phyloP scores from a whole-genome alignment of 2,113 vertebrate species.

The Protomyctophum bolini region DNA sequence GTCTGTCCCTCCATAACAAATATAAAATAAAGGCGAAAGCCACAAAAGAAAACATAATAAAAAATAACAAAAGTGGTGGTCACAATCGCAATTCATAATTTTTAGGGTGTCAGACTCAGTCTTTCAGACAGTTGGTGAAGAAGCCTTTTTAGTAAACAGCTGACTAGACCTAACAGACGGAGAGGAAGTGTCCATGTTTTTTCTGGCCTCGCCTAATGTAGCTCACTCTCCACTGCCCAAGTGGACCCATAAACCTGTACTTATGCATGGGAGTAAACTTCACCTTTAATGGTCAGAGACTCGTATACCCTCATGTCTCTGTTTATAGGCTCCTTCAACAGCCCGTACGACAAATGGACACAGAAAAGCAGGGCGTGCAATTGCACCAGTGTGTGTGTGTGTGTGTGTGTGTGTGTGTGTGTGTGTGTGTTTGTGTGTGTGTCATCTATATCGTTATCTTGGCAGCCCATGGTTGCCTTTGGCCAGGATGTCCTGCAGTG shows the following conservation, averaged over 20 bases:
- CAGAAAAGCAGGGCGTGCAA: conserved; percentile 13
- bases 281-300: neutral
- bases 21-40: too few species aligned
- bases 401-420: too few species aligned
- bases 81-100: neutral
- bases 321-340: conserved; percentile 26
- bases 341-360: conserved; percentile 4
- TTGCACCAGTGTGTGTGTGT: too few species aligned
- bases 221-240: conserved; percentile 21
- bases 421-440: too few species aligned
- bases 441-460: conserved; percentile 12
- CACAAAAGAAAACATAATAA: too few species aligned
- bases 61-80: neutral
- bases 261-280: conserved; percentile 40
- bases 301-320: conserved; percentile 1
- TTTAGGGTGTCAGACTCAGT: neutral
- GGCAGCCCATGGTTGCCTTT: conserved; percentile 25
- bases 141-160: neutral
- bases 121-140: neutral
- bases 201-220: conserved; percentile 3
- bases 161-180: neutral
- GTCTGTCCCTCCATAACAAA: too few species aligned
- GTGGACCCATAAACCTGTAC: conserved; percentile 34
- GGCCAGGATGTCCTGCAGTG: neutral
- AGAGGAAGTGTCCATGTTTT: neutral